A percentile compares a stretch with the other conserved stretches of the same genome.
These are phyloP conservation scores for Ceryle rudis DNA, from an alignment of 2,797 vertebrate species.

Conservation along the genomic window DNA sequence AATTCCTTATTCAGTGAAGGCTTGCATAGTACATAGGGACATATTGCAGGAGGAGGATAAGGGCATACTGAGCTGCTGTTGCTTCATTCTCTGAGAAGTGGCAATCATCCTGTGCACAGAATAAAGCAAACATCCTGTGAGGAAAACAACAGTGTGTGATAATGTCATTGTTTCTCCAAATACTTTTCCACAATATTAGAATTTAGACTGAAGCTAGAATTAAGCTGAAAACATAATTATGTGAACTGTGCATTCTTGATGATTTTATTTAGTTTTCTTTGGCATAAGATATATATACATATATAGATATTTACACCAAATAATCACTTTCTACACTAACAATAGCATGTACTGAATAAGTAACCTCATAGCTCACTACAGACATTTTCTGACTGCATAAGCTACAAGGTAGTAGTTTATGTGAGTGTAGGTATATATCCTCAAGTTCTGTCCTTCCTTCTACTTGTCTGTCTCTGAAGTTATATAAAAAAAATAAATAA, in stretches of 20 bases:
- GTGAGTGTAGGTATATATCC: background rate
- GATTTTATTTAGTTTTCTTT: background rate
- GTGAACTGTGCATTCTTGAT: background rate
- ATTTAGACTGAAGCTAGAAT: background rate
- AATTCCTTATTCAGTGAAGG: background rate
- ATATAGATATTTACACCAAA: background rate
- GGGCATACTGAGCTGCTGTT: background rate
- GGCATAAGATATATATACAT: background rate
- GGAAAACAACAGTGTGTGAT: background rate
- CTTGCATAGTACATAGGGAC: background rate
- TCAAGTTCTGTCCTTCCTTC: background rate
- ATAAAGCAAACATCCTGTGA: background rate
- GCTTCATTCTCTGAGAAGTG: background rate
- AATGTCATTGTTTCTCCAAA: background rate
- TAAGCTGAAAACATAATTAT: background rate
- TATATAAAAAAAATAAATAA: no score
- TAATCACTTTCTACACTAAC: background rate
- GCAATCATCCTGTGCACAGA: background rate
- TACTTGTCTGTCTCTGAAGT: background rate
- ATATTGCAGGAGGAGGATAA: background rate
- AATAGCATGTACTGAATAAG: background rate
- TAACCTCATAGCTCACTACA: background rate
- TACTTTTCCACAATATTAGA: background rate
- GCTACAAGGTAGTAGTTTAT: background rate
- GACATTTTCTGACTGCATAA: background rate